phyloP scores from a whole-genome alignment of 1,140 invertebrate species.

The Lethocerus indicus region DNA sequence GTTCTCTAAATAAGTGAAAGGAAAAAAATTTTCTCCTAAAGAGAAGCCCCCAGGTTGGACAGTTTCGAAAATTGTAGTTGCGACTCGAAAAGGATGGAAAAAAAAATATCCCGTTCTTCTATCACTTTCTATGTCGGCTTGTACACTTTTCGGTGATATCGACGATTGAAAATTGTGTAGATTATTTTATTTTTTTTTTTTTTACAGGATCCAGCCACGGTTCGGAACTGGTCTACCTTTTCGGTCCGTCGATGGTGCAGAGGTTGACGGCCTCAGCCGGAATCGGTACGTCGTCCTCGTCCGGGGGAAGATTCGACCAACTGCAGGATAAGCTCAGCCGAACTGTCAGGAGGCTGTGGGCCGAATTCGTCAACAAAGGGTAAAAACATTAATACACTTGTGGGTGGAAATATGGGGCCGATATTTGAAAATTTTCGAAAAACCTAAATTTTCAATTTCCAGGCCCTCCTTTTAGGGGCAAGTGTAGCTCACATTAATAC shows the following conservation, averaged over 20 bases:
- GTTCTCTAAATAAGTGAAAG: too few species aligned
- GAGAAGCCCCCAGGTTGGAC: background rate
- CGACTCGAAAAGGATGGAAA: too few species aligned
- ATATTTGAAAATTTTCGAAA: too few species aligned
- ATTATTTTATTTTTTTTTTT: background rate
- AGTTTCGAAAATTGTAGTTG: background rate
- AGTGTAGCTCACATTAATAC: too few species aligned
- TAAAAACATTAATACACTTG: slow-evolving; percentile 22
- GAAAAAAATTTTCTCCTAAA: background rate
- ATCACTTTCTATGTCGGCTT: background rate
- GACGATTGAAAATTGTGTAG: slow-evolving; percentile 1
- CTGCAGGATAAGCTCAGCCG: slow-evolving; percentile 37
- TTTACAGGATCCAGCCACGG: slow-evolving; percentile 36
- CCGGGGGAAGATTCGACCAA: slow-evolving; percentile 31
- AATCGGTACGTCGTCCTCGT: too few species aligned
- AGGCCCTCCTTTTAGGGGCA: too few species aligned
- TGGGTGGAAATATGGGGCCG: too few species aligned
- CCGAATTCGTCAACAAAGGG: slow-evolving; percentile 43
- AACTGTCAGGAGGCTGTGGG: slow-evolving; percentile 33
- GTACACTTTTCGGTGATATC: background rate
- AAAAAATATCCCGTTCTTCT: too few species aligned
- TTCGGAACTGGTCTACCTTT: slow-evolving; percentile 40
- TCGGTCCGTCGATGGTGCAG: slow-evolving; percentile 42
- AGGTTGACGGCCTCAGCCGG: too few species aligned
- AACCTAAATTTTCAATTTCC: too few species aligned